Conservation (phyloP, 2,797 vertebrate species). For the Schizopygopsis malacanthus region DNA sequence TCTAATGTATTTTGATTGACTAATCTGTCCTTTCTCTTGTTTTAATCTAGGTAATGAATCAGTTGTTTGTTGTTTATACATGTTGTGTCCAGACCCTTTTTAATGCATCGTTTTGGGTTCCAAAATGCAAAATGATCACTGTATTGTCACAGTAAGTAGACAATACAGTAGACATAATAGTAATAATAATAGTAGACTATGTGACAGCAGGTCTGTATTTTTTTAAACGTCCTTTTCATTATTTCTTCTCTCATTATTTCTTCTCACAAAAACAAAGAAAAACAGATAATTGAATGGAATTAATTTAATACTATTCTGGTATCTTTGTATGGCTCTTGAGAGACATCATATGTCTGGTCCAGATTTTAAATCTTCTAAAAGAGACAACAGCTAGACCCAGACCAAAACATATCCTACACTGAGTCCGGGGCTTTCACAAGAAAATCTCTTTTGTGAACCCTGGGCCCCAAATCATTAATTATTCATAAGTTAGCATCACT, state of each 20-base stretch:
- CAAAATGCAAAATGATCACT: not conserved
- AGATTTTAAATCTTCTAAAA: not conserved
- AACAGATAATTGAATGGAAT: not conserved
- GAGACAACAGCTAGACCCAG: not conserved
- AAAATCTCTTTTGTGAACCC: conserved; percentile 27
- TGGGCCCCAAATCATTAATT: conserved; percentile 40
- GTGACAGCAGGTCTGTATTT: not conserved
- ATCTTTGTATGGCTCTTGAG: not conserved
- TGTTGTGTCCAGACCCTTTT: conserved; percentile 1
- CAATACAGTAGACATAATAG: too few relatives aligned
- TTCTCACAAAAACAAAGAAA: conserved; percentile 7
- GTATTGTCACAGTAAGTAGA: not conserved
- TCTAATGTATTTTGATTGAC: conserved; percentile 23
- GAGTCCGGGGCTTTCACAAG: conserved; percentile 17
- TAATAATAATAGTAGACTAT: too few relatives aligned
- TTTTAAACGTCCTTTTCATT: not conserved
- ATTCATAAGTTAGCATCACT: conserved; percentile 45
- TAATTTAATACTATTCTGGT: too few relatives aligned
- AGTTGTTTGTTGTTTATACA: not conserved
- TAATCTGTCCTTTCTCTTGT: conserved; percentile 1
- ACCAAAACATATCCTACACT: not conserved
- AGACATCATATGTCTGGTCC: not conserved
- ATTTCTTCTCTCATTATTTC: not conserved
- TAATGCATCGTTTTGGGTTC: not conserved
- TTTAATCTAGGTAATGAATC: not conserved